Evolutionary conservation across 1,140 invertebrate genomes (phyloP), one percentile per base, ranked within the genome.

Genomic region (Drosophila seguyi): DNA sequence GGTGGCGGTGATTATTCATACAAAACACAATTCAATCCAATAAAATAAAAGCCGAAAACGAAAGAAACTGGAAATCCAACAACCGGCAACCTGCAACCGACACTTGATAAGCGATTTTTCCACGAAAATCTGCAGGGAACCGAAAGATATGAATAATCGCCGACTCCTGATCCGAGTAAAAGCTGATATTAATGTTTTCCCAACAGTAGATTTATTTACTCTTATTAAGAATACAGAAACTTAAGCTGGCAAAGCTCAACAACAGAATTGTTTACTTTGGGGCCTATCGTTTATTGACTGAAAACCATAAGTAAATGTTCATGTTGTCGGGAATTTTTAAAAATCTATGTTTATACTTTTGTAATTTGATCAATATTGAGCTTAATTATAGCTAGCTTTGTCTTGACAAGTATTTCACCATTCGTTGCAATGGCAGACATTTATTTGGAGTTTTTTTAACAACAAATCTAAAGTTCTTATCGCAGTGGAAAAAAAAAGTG

Each of bases 361-460:
- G 41, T 11, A 11, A 41, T 42, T n/a, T 6, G 0, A 38, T 38
- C 1, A 16, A 38, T 14, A 4, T 38, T 18, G 1, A 8, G 16
- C 38, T 8, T n/a, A 18, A 18, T 41, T 41, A 41, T 5, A 20
- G 10, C 5, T 11, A n/a, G n/a, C 39, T 41, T 44, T 44, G 18
- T 20, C 42, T 14, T 45, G 42, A 3, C 13, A 22, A 25, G 22
- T 47, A 47, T 47, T 47, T 47, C 44, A 47, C 44, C 44, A 47
- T 25, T 2, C 6, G 14, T 10, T 27, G 45, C 25, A 27, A 27
- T 27, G 45, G 1, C 45, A 27, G 14, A 48, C 8, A 16, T 47
- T 8, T 8, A n/a, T 47, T n/a, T 14, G 3, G 1, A 48, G 25
- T n/a, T 27, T 27, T n/a, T 29, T 50, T 6, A 18, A 31, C 10